Conservation (phyloP, 37 sponge, comb jelly and placozoan genomes). For the Aplysina aerophoba region DNA sequence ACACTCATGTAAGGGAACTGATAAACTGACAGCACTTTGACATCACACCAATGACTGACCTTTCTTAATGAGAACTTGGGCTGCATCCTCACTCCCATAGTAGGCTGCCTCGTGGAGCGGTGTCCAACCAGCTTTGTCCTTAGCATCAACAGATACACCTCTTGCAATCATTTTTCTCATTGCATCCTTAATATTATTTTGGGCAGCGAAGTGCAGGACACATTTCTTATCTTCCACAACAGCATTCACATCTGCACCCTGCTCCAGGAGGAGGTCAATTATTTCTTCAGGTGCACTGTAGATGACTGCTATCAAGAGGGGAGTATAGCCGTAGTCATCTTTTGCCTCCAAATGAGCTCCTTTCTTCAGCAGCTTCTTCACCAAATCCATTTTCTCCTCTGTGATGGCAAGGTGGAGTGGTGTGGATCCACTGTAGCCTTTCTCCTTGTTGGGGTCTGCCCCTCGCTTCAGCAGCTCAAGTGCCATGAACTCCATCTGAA, state of each 20-base stretch:
- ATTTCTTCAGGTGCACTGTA: not conserved
- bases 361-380: conserved; percentile 12
- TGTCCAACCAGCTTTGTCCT: conserved; percentile 32
- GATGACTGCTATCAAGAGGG: conserved; percentile 19
- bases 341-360: not conserved
- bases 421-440: not conserved
- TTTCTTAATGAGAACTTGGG: not conserved
- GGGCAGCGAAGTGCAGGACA: conserved; percentile 15
- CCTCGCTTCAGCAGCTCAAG: conserved; percentile 21
- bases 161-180: not conserved
- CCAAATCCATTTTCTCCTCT: not conserved
- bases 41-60: not conserved
- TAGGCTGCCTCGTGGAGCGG: conserved; percentile 26
- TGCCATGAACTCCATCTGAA: conserved; percentile 14
- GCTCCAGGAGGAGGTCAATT: not conserved
- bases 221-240: not conserved
- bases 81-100: not conserved
- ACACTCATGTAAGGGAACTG: too few species aligned
- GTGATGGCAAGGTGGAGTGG: conserved; percentile 4
- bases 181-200: not conserved
- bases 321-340: conserved; percentile 27
- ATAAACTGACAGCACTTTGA: too few species aligned
- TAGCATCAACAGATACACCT: not conserved
- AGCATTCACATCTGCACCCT: conserved; percentile 1
- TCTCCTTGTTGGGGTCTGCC: conserved; percentile 32